Evolutionary conservation across 1,140 invertebrate species (phyloP).

Genomic region (Sinonovacula constricta): DNA sequence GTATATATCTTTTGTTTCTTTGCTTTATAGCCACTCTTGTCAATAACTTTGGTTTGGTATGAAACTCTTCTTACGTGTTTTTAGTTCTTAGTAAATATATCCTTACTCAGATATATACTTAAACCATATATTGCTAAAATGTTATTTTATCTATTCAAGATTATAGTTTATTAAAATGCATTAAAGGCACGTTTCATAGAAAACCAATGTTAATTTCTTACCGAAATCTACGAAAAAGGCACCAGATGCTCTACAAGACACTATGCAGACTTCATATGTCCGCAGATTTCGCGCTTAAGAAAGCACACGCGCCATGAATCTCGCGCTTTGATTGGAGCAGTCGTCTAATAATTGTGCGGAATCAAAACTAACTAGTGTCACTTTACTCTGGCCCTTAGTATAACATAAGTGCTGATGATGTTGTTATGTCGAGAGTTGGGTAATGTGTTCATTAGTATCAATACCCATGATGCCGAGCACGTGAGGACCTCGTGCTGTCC

Average conservation of each 20-base stretch:
- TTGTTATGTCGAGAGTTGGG: slow-evolving; percentile 5
- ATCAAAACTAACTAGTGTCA: slow-evolving; percentile 10
- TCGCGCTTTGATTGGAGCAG: background rate
- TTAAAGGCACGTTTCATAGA: no score
- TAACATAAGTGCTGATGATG: slow-evolving; percentile 43
- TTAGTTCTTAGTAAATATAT: no score
- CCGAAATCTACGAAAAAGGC: slow-evolving; percentile 19
- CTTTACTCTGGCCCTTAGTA: slow-evolving; percentile 28
- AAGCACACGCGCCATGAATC: background rate
- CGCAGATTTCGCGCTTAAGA: background rate
- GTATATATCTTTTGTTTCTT: no score
- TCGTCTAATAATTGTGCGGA: background rate
- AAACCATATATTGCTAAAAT: no score
- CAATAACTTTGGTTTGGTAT: no score
- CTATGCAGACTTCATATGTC: background rate
- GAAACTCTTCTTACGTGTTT: no score
- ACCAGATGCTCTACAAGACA: background rate
- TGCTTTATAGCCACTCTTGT: no score
- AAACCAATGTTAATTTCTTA: no score
- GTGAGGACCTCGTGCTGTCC: background rate
- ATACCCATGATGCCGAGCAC: slow-evolving; percentile 26
- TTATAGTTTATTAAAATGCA: slow-evolving; percentile 15
- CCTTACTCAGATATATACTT: no score
- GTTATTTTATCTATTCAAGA: no score
- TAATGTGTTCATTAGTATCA: slow-evolving; percentile 39